Conservation (phyloP, 2,888 invertebrate genomes). For the Anticlea derivata region DNA sequence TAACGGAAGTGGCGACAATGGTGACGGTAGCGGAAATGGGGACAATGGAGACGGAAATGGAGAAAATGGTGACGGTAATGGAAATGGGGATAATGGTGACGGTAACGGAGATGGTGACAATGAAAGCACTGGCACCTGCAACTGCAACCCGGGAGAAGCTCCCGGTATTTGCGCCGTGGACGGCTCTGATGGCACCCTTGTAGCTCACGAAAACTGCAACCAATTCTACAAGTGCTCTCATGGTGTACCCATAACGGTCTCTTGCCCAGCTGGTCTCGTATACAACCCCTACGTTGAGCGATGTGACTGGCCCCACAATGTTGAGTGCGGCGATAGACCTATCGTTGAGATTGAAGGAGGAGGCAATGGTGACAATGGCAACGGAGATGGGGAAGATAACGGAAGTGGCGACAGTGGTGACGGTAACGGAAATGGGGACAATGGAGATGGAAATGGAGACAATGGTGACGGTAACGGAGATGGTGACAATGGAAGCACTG, state of each 20-base stretch:
- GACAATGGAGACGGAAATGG: too few relatives aligned
- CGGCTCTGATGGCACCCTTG: conserved; percentile 43
- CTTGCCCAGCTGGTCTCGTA: conserved; percentile 40
- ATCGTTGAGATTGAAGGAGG: conserved; percentile 15
- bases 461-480: conserved; percentile 7
- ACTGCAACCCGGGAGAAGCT: conserved; percentile 48
- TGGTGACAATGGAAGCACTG: conserved; percentile 1
- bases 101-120: not conserved
- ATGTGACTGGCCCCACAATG: conserved; percentile 53
- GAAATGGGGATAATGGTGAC: conserved; percentile 10
- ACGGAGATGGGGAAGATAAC: conserved; percentile 6
- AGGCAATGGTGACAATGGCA: too few relatives aligned
- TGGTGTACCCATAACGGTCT: conserved; percentile 42
- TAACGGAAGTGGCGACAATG: conserved; percentile 3
- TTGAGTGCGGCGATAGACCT: conserved; percentile 48
- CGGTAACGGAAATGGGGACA: conserved; percentile 1
- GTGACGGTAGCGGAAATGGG: too few relatives aligned
- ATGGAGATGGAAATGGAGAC: not conserved
- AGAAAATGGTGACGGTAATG: conserved; percentile 15
- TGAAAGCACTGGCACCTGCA: conserved; percentile 20
- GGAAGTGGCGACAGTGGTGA: conserved; percentile 14
- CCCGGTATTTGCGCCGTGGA: conserved; percentile 45
- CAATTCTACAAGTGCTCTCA: conserved; percentile 49
- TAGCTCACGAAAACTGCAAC: conserved; percentile 54
- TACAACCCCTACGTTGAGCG: conserved; percentile 44